Base-by-base conservation (phyloP, 2,888 invertebrate species). In the Caenorhabditis virilis region DNA sequence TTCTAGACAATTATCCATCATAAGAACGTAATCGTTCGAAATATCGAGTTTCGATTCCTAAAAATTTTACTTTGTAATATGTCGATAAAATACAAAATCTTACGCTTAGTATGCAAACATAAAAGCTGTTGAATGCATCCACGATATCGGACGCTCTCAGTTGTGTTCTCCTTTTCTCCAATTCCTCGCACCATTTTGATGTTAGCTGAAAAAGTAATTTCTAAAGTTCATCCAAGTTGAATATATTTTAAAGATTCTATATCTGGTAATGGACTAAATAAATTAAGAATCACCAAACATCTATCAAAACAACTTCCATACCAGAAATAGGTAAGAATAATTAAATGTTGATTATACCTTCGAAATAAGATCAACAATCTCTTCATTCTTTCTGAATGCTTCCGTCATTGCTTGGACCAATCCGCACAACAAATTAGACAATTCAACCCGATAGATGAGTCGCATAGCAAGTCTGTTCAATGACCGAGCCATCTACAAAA, bases 391-490 rank as follows among this genome's bases (percentile, higher is more conserved):
- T 42, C 41, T 43, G 25, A 58, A 41, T 0, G 58, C 50, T 39
- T 58, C 58, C 5, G 58, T 64, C 55, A 59, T 59, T 2, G 59
- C 59, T 5, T 51, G 20, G 22, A 64, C 51, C 22, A 59, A 47
- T 13, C 65, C 65, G 25, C 65, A 65, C 16, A 65, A 38, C n/a
- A 65, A 41, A 20, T 57, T 60, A 1, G 60, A 58, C 4, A 60
- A 30, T 45, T 65, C 65, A n/a, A 65, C 57, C 13, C 60, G 48
- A 25, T 60, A 56, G 25, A 60, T 52, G 5, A 65, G 27, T 23
- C 60, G 42, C 65, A 65, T 65, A 2, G 60, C 56, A 5, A 65
- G 41, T 13, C 65, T 51, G 45, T 65, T 65, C 46, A 65, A 27
- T 1, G 52, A 52, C 7, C 56, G 20, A 13, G 65, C 65, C 45